Percentiles rank a stretch among this genome's conserved stretches.
phyloP scores from a whole-genome alignment of 2,113 vertebrate species.

The Myotis davidii region DNA sequence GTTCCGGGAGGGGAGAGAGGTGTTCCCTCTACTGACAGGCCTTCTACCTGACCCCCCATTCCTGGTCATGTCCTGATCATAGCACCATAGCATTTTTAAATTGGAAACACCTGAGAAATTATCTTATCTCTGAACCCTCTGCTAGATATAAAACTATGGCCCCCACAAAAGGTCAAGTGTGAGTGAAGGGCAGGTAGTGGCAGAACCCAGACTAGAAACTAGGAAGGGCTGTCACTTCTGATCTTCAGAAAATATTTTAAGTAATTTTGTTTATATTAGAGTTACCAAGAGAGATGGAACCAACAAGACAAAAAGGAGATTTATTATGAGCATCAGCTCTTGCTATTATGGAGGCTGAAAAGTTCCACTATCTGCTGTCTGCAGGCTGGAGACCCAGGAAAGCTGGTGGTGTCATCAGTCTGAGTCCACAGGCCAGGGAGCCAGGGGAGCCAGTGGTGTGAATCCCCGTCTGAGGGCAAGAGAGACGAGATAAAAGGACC shows the following conservation, averaged over 20 bases:
- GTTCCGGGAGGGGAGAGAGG: not conserved
- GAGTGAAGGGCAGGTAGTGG: not conserved
- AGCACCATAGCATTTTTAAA: not conserved
- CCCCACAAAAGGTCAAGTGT: not conserved
- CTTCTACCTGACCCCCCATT: not conserved
- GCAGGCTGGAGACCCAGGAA: not conserved
- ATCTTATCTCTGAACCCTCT: not conserved
- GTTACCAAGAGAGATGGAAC: not conserved
- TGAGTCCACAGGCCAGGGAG: not conserved
- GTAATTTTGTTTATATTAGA: not conserved
- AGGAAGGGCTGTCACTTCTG: not conserved
- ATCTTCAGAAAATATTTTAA: not conserved
- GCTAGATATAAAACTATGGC: not conserved
- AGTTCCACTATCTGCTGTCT: not conserved
- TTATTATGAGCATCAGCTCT: not conserved
- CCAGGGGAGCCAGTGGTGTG: too few species aligned
- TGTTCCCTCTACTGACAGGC: not conserved
- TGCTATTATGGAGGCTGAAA: not conserved
- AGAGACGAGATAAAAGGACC: not conserved
- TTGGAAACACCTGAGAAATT: not conserved
- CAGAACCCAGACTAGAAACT: not conserved
- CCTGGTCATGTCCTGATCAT: not conserved
- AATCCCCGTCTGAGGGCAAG: not conserved
- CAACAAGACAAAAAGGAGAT: not conserved
- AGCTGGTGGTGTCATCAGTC: not conserved